phyloP scores from a whole-genome alignment of 2,113 vertebrate species.

The Lepus timidus region DNA sequence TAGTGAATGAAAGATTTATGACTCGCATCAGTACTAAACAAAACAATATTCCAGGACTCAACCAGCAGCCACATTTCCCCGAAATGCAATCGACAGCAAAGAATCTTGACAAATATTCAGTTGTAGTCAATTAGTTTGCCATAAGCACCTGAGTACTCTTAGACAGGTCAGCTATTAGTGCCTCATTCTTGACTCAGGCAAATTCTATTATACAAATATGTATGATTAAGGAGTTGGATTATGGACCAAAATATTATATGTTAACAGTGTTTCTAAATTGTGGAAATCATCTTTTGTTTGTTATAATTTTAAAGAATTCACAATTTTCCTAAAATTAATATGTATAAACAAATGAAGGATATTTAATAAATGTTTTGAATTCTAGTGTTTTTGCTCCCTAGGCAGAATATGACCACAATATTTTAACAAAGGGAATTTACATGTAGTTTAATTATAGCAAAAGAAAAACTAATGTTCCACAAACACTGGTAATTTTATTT shows the following conservation, averaged over 20 bases:
- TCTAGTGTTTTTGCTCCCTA: background rate
- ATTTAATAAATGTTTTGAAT: background rate
- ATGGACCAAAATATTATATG: background rate
- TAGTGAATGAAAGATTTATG: background rate
- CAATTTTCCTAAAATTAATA: background rate
- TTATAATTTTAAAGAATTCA: background rate
- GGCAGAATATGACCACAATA: background rate
- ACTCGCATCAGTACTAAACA: background rate
- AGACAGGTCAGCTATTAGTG: background rate
- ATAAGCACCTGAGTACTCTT: background rate
- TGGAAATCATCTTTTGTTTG: background rate
- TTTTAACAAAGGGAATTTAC: background rate
- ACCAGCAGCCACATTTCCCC: background rate
- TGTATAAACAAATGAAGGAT: background rate
- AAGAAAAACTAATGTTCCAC: fast-evolving
- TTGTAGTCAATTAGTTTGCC: background rate
- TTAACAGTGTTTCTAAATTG: background rate
- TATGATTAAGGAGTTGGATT: background rate
- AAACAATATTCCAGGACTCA: background rate
- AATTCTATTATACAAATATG: background rate
- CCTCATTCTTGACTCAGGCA: background rate
- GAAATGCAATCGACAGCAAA: background rate
- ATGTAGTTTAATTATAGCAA: background rate
- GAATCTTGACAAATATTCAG: background rate
- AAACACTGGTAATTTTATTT: background rate